Evolutionary conservation across 2,113 vertebrate genomes (phyloP).

Genomic region (Electrona antarctica): DNA sequence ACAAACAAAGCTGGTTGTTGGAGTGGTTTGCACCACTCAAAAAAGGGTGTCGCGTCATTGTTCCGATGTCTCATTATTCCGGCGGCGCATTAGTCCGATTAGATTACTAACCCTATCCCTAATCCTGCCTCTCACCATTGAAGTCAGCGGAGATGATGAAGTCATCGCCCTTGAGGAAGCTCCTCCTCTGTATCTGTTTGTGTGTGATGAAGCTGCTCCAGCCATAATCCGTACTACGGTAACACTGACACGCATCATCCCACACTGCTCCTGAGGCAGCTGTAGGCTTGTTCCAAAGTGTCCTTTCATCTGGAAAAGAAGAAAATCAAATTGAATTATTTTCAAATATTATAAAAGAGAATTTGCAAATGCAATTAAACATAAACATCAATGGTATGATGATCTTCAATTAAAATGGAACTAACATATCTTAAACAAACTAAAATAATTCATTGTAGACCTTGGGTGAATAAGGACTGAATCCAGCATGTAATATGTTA

Average conservation of each 20-base stretch:
- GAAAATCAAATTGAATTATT: not conserved
- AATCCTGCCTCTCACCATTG: slow-evolving; percentile 74
- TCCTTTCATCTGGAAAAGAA: slow-evolving; percentile 51
- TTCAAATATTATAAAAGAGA: not conserved
- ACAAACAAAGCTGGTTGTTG: no score
- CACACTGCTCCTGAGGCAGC: slow-evolving; percentile 69
- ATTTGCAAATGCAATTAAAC: no score
- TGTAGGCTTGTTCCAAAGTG: slow-evolving; percentile 83
- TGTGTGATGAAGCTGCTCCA: slow-evolving; percentile 86
- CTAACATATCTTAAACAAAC: no score
- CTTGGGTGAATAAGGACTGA: no score
- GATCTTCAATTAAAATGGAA: no score
- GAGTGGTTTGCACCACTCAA: no score
- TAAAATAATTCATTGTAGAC: no score
- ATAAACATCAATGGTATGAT: no score
- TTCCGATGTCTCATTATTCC: not conserved
- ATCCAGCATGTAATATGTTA: no score
- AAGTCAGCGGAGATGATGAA: slow-evolving; percentile 88
- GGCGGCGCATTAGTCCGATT: not conserved
- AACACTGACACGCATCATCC: slow-evolving; percentile 74
- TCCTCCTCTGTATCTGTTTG: slow-evolving; percentile 75
- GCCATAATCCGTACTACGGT: slow-evolving; percentile 62
- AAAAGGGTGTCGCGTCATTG: not conserved
- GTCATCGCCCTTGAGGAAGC: slow-evolving; percentile 86
- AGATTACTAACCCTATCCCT: not conserved